Evolutionary conservation across 2,797 vertebrate genomes (phyloP).

Genomic region (Pteropus rufus): DNA sequence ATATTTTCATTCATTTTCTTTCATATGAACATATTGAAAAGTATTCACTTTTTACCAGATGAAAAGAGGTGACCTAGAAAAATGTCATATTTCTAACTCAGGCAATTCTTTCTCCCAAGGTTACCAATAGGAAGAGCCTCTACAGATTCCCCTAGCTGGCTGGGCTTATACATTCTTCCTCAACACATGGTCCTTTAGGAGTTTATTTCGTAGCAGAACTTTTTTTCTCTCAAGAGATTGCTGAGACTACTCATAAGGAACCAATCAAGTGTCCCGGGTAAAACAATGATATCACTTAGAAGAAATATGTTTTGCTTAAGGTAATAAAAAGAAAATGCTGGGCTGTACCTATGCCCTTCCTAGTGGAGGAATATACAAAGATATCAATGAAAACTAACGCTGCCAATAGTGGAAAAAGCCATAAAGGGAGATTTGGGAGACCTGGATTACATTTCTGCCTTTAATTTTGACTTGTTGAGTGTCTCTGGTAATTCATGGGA

Average conservation of each 20-base stretch:
- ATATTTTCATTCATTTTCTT: constrained; percentile 28
- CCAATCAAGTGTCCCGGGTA: constrained; percentile 1
- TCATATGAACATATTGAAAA: constrained; percentile 28
- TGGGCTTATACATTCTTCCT: constrained; percentile 6
- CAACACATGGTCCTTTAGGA: background rate
- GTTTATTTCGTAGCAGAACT: constrained; percentile 33
- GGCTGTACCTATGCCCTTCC: background rate
- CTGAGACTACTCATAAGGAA: constrained; percentile 43
- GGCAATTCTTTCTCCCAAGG: constrained; percentile 30
- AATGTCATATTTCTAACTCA: constrained; percentile 44
- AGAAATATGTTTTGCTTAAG: constrained; percentile 5
- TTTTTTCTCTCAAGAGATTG: background rate
- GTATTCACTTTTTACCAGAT: constrained; percentile 30
- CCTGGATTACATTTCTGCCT: background rate
- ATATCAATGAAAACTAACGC: background rate
- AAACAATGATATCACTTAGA: constrained; percentile 9
- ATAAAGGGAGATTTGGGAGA: background rate
- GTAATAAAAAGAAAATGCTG: background rate
- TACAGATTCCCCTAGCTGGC: background rate
- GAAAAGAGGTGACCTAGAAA: constrained; percentile 34
- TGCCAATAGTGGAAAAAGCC: background rate
- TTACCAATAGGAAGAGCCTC: constrained; percentile 16
- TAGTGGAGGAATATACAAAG: background rate
- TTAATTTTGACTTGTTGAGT: background rate
- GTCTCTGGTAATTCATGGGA: background rate